These are phyloP conservation scores for Cecidostiba fungosa DNA, from an alignment of 2,888 invertebrate genomes.

Conservation along the genomic window DNA sequence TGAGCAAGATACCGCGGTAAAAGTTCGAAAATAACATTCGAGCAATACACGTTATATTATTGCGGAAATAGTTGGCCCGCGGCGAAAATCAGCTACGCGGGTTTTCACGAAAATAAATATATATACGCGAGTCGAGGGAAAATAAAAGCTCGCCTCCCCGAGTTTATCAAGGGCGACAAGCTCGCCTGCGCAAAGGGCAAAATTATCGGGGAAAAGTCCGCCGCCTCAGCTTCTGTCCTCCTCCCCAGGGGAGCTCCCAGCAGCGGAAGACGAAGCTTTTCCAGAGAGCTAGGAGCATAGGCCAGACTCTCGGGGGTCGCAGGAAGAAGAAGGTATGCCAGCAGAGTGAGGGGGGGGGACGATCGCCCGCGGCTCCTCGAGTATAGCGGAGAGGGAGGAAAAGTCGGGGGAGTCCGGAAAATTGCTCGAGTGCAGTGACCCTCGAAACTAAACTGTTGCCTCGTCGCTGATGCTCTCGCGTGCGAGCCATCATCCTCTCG, in stretches of 20 bases:
- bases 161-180: conserved; percentile 59
- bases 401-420: conserved; percentile 64
- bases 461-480: background rate
- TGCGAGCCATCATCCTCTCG: conserved; percentile 60
- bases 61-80: conserved; percentile 4
- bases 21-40: background rate
- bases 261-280: conserved; percentile 54
- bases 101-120: conserved; percentile 31
- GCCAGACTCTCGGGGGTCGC: background rate
- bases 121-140: conserved; percentile 3
- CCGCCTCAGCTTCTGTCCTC: conserved; percentile 18
- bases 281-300: conserved; percentile 25
- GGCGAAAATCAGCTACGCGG: conserved; percentile 50
- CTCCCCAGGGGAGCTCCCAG: conserved; percentile 36
- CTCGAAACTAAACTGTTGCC: conserved; percentile 71
- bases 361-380: conserved; percentile 56
- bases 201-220: conserved; percentile 57
- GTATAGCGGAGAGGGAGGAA: background rate
- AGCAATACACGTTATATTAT: background rate
- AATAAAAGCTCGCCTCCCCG: conserved; percentile 17
- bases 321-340: background rate
- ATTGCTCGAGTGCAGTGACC: conserved; percentile 73
- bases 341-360: background rate
- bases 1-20: conserved; percentile 18
- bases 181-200: conserved; percentile 44